Percentiles rank a stretch among this genome's conserved stretches.
These are phyloP conservation scores for Julus scandinavius DNA, from an alignment of 2,888 invertebrate species.

Conservation along the genomic window DNA sequence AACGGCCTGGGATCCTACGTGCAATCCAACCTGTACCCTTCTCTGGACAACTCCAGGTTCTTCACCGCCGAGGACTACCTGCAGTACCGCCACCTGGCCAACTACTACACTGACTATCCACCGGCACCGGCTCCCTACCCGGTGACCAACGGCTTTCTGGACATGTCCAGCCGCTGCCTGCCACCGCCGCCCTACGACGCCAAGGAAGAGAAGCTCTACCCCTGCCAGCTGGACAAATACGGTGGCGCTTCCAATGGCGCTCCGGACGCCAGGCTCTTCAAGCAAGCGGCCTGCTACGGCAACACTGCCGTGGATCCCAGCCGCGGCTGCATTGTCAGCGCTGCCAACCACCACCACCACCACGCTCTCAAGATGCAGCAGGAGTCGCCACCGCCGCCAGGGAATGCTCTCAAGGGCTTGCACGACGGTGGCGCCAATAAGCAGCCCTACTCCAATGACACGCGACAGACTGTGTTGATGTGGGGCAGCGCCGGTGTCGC, in stretches of 20 bases:
- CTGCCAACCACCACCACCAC: constrained; percentile 45
- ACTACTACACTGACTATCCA: constrained; percentile 71
- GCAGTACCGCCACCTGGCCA: constrained; percentile 87
- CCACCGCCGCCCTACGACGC: constrained; percentile 63
- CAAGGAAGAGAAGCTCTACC: constrained; percentile 71
- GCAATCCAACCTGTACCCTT: constrained; percentile 72
- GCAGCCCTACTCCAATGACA: constrained; percentile 67
- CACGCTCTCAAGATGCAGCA: constrained; percentile 36
- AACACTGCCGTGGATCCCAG: constrained; percentile 55
- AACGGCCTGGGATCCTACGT: constrained; percentile 72
- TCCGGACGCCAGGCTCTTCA: constrained; percentile 18
- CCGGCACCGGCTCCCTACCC: constrained; percentile 67
- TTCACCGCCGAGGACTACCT: constrained; percentile 85
- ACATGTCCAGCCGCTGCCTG: constrained; percentile 72
- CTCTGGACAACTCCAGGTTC: constrained; percentile 74
- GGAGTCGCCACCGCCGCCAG: no score
- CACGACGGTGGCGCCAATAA: no score
- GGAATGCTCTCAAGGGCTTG: no score
- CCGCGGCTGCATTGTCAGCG: constrained; percentile 49
- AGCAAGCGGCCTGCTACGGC: constrained; percentile 59
- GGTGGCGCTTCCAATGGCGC: constrained; percentile 46
- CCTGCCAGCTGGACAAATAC: constrained; percentile 69
- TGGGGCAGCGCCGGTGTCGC: constrained; percentile 74
- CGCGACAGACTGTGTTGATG: constrained; percentile 91
- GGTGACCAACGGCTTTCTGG: constrained; percentile 79